Conservation (phyloP, 2,113 vertebrate genomes). For the Ammodytes marinus region DNA sequence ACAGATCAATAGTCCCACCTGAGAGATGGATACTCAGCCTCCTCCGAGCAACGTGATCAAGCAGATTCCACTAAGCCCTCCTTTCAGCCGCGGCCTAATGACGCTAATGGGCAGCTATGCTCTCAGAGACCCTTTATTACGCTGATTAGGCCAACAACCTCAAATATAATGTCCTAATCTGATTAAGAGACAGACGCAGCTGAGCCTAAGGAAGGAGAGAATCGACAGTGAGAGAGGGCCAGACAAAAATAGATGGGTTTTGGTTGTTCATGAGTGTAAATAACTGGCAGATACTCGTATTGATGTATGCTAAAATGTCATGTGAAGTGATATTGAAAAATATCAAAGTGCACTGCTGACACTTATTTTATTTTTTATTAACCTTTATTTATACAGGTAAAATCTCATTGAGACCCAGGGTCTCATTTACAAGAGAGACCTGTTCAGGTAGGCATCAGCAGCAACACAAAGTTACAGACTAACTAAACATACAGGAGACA, state of each 20-base stretch:
- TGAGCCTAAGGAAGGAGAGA: conserved; percentile 40
- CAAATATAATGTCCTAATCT: conserved; percentile 78
- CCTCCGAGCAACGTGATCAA: conserved; percentile 61
- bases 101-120: conserved; percentile 76
- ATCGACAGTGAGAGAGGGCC: not conserved
- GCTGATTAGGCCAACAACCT: conserved; percentile 77
- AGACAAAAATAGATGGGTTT: conserved; percentile 26
- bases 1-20: conserved; percentile 79
- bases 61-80: conserved; percentile 63
- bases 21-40: conserved; percentile 70
- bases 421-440: too few relatives aligned
- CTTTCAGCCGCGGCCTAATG: conserved; percentile 74
- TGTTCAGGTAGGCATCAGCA: too few relatives aligned
- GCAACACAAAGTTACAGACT: too few relatives aligned
- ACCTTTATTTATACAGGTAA: too few relatives aligned
- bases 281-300: conserved; percentile 13
- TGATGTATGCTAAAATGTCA: conserved; percentile 41
- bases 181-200: conserved; percentile 74
- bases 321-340: conserved; percentile 32
- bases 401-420: too few relatives aligned
- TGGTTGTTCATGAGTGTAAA: conserved; percentile 24
- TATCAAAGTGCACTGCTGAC: conserved; percentile 13
- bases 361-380: too few relatives aligned
- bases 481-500: too few relatives aligned
- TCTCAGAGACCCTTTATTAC: conserved; percentile 77